Percentiles rank a stretch among this genome's conserved stretches.
These are phyloP conservation scores for Ormyrus pomaceus DNA, from an alignment of 2,888 invertebrate species.

Conservation along the genomic window DNA sequence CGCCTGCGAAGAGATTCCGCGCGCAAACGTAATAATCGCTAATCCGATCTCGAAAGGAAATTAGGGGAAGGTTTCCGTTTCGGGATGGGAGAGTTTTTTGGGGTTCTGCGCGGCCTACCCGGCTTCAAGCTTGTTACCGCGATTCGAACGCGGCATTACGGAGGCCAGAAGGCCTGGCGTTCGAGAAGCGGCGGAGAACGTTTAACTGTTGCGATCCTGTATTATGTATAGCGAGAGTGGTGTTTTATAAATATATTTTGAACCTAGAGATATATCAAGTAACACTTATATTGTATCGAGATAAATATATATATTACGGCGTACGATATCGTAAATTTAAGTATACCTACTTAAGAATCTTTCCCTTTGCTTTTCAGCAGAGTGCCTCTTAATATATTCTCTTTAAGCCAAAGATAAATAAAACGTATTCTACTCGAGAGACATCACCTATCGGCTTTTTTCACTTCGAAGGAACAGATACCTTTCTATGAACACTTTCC, in stretches of 20 bases:
- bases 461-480: too few relatives aligned
- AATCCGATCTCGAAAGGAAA: conserved; percentile 68
- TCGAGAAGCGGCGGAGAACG: conserved; percentile 6
- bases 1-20: too few relatives aligned
- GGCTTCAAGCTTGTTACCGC: too few relatives aligned
- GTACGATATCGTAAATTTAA: background rate
- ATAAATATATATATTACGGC: conserved; percentile 27
- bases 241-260: conserved; percentile 47
- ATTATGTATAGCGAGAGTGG: conserved; percentile 10
- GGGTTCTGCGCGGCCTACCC: background rate
- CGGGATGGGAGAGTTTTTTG: conserved; percentile 50
- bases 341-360: conserved; percentile 47
- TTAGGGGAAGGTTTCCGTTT: conserved; percentile 73
- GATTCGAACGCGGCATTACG: too few relatives aligned
- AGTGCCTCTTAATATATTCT: conserved; percentile 61
- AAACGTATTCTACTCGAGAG: background rate
- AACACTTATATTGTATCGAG: background rate
- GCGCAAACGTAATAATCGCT: background rate
- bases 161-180: too few relatives aligned
- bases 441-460: too few relatives aligned
- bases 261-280: conserved; percentile 6
- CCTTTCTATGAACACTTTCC: too few relatives aligned
- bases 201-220: conserved; percentile 10
- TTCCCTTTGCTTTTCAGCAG: conserved; percentile 60
- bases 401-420: conserved; percentile 39